These are phyloP conservation scores for Laspeyria flexula DNA, from an alignment of 2,888 invertebrate species.

Conservation along the genomic window DNA sequence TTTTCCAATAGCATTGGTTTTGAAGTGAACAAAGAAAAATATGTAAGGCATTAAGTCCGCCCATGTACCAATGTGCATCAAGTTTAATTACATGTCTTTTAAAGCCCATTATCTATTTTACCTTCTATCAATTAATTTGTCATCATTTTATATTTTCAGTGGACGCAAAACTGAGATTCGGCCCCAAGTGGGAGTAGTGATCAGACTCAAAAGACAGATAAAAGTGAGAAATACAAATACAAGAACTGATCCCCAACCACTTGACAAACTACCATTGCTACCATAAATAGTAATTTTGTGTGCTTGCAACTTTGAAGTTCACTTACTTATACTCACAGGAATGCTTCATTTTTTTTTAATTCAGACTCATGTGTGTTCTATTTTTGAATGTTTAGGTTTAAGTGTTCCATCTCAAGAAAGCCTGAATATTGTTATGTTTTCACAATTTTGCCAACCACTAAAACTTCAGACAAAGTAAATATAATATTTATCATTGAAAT, in stretches of 20 bases:
- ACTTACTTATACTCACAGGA: too few relatives aligned
- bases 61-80: too few relatives aligned
- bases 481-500: too few relatives aligned
- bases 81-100: too few relatives aligned
- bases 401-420: too few relatives aligned
- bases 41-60: too few relatives aligned
- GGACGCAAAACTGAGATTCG: slow-evolving; percentile 73
- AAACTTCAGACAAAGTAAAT: too few relatives aligned
- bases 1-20: too few relatives aligned
- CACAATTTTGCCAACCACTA: too few relatives aligned
- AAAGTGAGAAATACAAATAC: slow-evolving; percentile 62
- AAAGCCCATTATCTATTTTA: background rate
- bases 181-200: slow-evolving; percentile 47
- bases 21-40: too few relatives aligned
- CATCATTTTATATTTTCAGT: slow-evolving; percentile 53
- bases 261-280: slow-evolving; percentile 6
- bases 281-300: background rate
- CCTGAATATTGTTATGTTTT: too few relatives aligned
- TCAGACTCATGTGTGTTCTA: background rate
- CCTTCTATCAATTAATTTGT: background rate
- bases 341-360: too few relatives aligned
- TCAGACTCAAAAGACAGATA: slow-evolving; percentile 26
- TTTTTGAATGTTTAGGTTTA: background rate
- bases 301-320: slow-evolving; percentile 1
- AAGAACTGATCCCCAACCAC: slow-evolving; percentile 56